A percentile compares a stretch with the other conserved stretches of the same genome.
Evolutionary conservation across 2,113 vertebrate genomes (phyloP).

Genomic region (Mesitornis unicolor): DNA sequence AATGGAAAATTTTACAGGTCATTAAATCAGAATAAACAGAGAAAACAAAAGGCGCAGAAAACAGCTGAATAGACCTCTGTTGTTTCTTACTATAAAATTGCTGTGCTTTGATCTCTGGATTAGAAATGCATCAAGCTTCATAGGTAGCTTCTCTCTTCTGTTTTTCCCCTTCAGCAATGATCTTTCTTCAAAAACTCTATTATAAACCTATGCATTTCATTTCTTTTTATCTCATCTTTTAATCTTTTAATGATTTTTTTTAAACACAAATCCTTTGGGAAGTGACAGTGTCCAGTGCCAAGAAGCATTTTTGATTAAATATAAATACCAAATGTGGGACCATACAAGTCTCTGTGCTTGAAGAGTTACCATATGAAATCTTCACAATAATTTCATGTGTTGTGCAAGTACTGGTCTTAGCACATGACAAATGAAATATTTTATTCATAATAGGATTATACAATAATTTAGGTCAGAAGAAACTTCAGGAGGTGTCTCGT

Average conservation of each 20-base stretch:
- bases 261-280: neutral
- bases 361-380: neutral
- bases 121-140: neutral
- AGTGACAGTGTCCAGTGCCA: neutral
- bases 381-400: neutral
- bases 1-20: neutral
- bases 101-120: neutral
- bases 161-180: neutral
- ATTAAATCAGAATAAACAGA: neutral
- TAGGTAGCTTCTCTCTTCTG: neutral
- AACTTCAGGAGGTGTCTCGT: neutral
- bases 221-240: neutral
- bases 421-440: neutral
- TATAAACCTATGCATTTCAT: neutral
- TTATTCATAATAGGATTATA: neutral
- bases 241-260: neutral
- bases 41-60: neutral
- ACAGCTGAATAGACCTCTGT: neutral
- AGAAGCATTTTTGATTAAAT: neutral
- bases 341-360: neutral
- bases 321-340: neutral
- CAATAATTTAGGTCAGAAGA: neutral
- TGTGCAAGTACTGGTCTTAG: neutral
- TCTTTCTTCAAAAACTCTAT: neutral
- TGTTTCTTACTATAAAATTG: neutral